Conservation (phyloP, 1,140 invertebrate genomes). For the Cephus cinctus region DNA sequence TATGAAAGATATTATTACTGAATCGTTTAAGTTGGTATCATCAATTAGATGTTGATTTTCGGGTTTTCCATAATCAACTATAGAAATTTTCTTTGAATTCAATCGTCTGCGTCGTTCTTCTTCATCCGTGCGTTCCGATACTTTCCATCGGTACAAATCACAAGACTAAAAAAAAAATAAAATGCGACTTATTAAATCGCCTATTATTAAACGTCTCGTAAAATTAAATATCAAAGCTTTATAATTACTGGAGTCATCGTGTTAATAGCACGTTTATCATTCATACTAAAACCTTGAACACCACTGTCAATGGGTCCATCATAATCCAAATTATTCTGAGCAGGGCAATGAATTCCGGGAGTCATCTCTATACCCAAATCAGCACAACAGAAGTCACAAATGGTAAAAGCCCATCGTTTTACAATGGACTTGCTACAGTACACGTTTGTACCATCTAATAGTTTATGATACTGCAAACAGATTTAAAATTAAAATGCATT, state of each 20-base stretch:
- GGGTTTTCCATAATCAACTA: no score
- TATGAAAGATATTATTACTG: no score
- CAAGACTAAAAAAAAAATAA: constrained; percentile 23
- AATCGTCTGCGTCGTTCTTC: constrained; percentile 24
- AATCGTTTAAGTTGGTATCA: no score
- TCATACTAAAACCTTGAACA: not conserved
- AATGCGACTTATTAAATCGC: constrained; percentile 2
- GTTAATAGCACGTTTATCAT: not conserved
- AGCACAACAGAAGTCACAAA: constrained; percentile 59
- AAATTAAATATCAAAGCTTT: not conserved
- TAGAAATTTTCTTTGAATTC: no score
- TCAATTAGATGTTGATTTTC: no score
- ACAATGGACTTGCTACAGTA: constrained; percentile 58
- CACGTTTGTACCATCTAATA: constrained; percentile 34
- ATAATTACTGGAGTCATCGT: not conserved
- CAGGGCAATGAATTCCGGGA: constrained; percentile 55
- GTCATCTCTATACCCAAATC: constrained; percentile 44
- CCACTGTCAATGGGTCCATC: not conserved
- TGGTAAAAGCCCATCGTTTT: constrained; percentile 57
- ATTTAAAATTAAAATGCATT: constrained; percentile 14
- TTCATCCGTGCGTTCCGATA: constrained; percentile 18
- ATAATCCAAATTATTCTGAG: not conserved
- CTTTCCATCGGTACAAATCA: constrained; percentile 15
- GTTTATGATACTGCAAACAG: constrained; percentile 56
- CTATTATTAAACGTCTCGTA: not conserved